phyloP scores from a whole-genome alignment of 2,113 vertebrate genomes.

The Lipotes vexillifer region DNA sequence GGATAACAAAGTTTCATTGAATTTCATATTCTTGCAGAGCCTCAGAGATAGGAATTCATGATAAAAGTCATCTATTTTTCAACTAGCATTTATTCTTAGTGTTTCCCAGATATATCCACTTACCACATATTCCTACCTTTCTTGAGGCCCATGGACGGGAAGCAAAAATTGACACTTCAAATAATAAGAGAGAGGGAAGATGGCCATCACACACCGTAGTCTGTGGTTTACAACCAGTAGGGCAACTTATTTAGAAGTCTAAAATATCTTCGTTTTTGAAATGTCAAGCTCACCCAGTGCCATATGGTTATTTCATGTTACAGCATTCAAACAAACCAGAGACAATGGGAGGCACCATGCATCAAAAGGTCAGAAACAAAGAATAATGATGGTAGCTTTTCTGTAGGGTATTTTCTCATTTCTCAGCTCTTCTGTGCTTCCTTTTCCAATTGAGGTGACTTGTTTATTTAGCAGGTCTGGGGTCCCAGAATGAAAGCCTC shows the following conservation, averaged over 20 bases:
- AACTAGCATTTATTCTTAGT: not conserved
- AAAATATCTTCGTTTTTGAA: conserved; percentile 58
- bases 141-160: conserved; percentile 14
- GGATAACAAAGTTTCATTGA: not conserved
- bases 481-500: not conserved
- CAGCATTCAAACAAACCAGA: conserved; percentile 13
- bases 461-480: not conserved
- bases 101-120: conserved; percentile 66
- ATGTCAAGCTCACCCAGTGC: not conserved
- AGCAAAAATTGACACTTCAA: conserved; percentile 57
- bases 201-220: conserved; percentile 27
- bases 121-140: conserved; percentile 35
- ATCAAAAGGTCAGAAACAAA: conserved; percentile 46
- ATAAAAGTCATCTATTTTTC: conserved; percentile 11
- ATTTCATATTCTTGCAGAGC: not conserved
- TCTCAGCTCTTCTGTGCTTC: not conserved
- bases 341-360: conserved; percentile 43
- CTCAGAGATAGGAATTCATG: not conserved
- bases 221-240: conserved; percentile 54
- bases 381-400: not conserved
- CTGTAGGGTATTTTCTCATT: not conserved
- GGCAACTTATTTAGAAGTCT: conserved; percentile 55
- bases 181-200: conserved; percentile 36
- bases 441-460: not conserved
- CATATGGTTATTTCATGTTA: conserved; percentile 62